Conservation (phyloP, 1,140 invertebrate species). For the Leptoteleia sp. region DNA sequence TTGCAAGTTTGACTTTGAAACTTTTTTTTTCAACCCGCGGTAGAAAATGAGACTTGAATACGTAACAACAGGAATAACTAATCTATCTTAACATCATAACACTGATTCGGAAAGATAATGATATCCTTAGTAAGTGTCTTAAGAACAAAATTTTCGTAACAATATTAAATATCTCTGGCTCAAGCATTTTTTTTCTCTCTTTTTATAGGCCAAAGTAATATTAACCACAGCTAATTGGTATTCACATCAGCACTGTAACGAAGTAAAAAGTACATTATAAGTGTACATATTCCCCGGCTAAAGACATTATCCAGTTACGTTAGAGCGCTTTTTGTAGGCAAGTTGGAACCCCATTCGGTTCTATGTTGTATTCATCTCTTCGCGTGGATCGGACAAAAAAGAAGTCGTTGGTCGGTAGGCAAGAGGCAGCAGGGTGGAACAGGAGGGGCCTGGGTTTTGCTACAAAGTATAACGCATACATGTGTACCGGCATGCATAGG, state of each 20-base stretch:
- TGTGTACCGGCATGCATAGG: slow-evolving; percentile 30
- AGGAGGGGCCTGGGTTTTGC: slow-evolving; percentile 24
- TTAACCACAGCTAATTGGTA: slow-evolving; percentile 4
- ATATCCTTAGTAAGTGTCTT: too few relatives aligned
- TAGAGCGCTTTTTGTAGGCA: slow-evolving; percentile 15
- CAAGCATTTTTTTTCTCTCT: too few relatives aligned
- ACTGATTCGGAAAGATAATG: too few relatives aligned
- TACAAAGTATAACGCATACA: slow-evolving; percentile 46
- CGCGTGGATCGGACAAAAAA: slow-evolving; percentile 46
- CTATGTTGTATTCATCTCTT: slow-evolving; percentile 52
- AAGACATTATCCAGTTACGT: slow-evolving; percentile 28
- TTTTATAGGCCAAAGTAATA: not conserved
- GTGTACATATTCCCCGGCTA: slow-evolving; percentile 2
- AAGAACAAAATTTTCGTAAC: too few relatives aligned
- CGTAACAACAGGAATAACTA: too few relatives aligned
- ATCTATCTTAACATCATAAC: too few relatives aligned
- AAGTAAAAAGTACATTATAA: slow-evolving; percentile 3
- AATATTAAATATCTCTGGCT: too few relatives aligned
- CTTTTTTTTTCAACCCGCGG: too few relatives aligned
- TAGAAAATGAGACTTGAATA: too few relatives aligned
- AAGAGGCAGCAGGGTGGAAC: slow-evolving; percentile 29
- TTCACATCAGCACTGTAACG: slow-evolving; percentile 11
- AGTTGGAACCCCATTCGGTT: slow-evolving; percentile 35
- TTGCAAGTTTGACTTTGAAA: too few relatives aligned
- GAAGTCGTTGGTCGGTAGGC: slow-evolving; percentile 45